A percentile compares a stretch with the other conserved stretches of the same genome.
These are phyloP conservation scores for Varroa destructor DNA, from an alignment of 1,140 invertebrate species.

Conservation along the genomic window DNA sequence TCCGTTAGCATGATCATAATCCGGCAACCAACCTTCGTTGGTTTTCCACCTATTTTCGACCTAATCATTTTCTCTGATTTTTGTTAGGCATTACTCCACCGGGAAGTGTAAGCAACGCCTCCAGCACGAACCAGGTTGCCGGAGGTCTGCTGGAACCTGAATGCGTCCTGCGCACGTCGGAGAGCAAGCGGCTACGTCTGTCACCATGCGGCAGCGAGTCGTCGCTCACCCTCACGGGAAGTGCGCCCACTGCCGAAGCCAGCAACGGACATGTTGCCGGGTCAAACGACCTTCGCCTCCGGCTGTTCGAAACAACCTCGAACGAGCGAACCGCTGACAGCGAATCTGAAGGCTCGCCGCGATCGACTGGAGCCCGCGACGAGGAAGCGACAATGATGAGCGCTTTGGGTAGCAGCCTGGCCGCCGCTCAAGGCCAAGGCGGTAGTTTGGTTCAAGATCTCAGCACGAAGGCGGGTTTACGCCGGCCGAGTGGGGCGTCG, in stretches of 20 bases:
- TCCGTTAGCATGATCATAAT: no score
- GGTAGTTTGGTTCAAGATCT: constrained; percentile 14
- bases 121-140: constrained; percentile 19
- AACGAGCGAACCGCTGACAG: no score
- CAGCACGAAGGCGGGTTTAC: constrained; percentile 20
- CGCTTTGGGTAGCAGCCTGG: no score
- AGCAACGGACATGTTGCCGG: no score
- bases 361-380: no score
- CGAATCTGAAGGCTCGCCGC: no score
- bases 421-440: no score
- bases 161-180: constrained; percentile 20
- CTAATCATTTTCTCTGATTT: background rate
- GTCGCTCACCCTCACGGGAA: constrained; percentile 2
- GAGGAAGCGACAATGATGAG: no score
- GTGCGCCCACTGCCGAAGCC: background rate
- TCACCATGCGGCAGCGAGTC: constrained; percentile 18
- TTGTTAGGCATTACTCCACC: constrained; percentile 24
- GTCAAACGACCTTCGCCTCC: no score
- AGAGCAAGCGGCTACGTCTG: constrained; percentile 3
- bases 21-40: no score
- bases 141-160: constrained; percentile 25
- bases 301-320: no score
- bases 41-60: no score
- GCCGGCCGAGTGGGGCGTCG: constrained; percentile 8
- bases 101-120: constrained; percentile 28